Evolutionary conservation across 1,140 invertebrate genomes (phyloP).

Genomic region (Steinernema feltiae): DNA sequence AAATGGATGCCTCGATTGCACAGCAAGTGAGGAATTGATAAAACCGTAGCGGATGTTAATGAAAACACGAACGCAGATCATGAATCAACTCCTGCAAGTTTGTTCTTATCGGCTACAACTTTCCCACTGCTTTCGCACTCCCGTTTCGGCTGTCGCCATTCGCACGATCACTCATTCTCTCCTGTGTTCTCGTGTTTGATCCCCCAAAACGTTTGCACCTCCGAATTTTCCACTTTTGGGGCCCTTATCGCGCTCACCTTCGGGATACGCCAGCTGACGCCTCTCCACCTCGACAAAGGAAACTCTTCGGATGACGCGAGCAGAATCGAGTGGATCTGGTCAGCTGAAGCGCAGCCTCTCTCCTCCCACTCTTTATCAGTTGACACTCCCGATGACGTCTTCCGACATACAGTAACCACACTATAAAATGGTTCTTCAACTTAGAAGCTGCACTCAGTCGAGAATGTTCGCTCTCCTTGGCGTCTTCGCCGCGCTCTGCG

Average conservation of each 20-base stretch:
- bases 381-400: background rate
- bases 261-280: conserved; percentile 6
- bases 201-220: background rate
- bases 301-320: background rate
- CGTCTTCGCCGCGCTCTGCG: background rate
- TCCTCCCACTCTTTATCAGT: background rate
- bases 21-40: too few species aligned
- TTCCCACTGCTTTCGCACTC: too few species aligned
- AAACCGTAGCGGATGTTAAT: too few species aligned
- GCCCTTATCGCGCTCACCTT: background rate
- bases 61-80: too few species aligned
- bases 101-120: too few species aligned
- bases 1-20: too few species aligned
- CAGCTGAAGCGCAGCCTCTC: conserved; percentile 7
- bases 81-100: too few species aligned
- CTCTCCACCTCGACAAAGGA: background rate
- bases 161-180: too few species aligned
- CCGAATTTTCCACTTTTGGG: background rate
- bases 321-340: background rate
- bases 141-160: too few species aligned
- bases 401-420: background rate
- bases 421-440: background rate
- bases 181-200: background rate
- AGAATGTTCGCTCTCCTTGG: background rate
- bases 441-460: background rate